Percentiles rank a stretch among this genome's conserved stretches.
Conservation (phyloP, 2,888 invertebrate genomes). For the Cyaniris semiargus region DNA sequence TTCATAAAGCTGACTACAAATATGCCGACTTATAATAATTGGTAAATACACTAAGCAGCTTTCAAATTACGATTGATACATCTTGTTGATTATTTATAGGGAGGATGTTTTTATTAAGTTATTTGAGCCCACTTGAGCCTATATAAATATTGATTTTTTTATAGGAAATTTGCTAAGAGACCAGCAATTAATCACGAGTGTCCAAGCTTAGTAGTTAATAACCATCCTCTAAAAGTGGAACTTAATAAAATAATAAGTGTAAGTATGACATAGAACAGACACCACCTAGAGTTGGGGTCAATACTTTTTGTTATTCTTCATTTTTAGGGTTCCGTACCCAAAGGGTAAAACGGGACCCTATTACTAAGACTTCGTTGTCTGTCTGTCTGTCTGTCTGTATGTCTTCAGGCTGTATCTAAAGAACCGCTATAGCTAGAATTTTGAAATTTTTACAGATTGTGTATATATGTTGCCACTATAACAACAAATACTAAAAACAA, state of each 20-base stretch:
- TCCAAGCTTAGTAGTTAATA: slow-evolving; percentile 63
- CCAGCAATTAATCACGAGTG: slow-evolving; percentile 45
- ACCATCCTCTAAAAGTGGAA: slow-evolving; percentile 65
- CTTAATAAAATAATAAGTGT: slow-evolving; percentile 54
- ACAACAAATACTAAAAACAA: too few relatives aligned
- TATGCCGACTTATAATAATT: slow-evolving; percentile 38
- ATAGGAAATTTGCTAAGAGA: slow-evolving; percentile 55
- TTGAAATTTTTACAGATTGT: too few relatives aligned
- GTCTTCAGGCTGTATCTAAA: too few relatives aligned
- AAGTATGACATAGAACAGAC: not conserved
- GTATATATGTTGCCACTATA: too few relatives aligned
- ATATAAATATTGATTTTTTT: slow-evolving; percentile 20
- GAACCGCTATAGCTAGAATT: too few relatives aligned
- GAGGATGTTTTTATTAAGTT: not conserved
- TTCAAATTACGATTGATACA: not conserved
- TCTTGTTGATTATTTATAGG: not conserved
- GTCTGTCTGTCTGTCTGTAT: too few relatives aligned
- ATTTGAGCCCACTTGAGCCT: not conserved
- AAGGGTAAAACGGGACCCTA: too few relatives aligned
- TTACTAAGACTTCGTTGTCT: too few relatives aligned
- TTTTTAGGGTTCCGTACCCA: too few relatives aligned
- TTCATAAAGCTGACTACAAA: not conserved
- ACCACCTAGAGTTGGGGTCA: not conserved
- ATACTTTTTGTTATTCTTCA: not conserved
- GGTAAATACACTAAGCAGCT: slow-evolving; percentile 31